Evolutionary conservation across 2,888 invertebrate species (phyloP).

Genomic region (Leptinotarsa haldemani): DNA sequence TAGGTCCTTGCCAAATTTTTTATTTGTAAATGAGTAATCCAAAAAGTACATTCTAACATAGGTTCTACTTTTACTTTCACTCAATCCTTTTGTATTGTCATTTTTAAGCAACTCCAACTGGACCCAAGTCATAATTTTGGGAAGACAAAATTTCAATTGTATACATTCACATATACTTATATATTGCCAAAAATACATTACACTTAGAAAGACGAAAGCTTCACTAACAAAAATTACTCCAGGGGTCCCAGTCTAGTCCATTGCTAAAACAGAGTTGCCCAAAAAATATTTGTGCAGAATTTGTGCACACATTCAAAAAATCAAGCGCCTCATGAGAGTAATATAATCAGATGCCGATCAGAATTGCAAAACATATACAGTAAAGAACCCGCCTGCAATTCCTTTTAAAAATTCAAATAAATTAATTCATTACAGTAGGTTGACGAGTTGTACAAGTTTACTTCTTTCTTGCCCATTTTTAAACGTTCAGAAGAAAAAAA

Average conservation of each 20-base stretch:
- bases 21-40: conserved; percentile 40
- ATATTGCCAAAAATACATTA: conserved; percentile 50
- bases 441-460: too few species aligned
- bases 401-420: too few species aligned
- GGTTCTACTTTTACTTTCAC: conserved; percentile 44
- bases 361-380: background rate
- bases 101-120: conserved; percentile 52
- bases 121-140: conserved; percentile 51
- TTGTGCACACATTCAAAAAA: conserved; percentile 46
- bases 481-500: too few species aligned
- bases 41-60: conserved; percentile 41
- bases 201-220: conserved; percentile 45
- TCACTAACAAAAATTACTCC: conserved; percentile 50
- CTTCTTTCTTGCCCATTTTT: too few species aligned
- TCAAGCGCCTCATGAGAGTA: conserved; percentile 27
- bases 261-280: conserved; percentile 44
- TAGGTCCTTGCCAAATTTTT: conserved; percentile 27
- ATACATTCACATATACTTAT: conserved; percentile 41
- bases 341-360: too few species aligned
- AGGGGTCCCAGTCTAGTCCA: conserved; percentile 50
- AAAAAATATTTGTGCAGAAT: conserved; percentile 45
- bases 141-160: conserved; percentile 44
- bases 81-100: conserved; percentile 52
- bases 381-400: background rate
- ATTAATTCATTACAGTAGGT: too few species aligned